Evolutionary conservation across 2,888 invertebrate species (phyloP).

Genomic region (Tinea semifulvella): DNA sequence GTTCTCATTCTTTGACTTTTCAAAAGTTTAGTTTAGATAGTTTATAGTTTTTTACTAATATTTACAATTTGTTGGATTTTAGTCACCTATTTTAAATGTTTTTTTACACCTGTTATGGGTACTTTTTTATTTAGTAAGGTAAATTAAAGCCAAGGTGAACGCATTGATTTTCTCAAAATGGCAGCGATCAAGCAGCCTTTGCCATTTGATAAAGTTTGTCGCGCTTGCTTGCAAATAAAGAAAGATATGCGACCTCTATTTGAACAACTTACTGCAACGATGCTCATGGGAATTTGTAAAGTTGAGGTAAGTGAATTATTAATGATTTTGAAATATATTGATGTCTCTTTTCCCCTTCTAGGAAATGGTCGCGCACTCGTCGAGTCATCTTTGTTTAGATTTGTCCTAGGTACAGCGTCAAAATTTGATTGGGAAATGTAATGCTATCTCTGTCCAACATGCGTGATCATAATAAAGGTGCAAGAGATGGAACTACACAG

Average conservation of each 20-base stretch:
- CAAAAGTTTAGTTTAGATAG: not conserved
- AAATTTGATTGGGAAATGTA: conserved; percentile 48
- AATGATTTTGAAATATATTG: conserved; percentile 32
- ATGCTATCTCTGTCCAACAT: conserved; percentile 43
- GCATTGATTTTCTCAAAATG: conserved; percentile 37
- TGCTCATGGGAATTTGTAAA: conserved; percentile 71
- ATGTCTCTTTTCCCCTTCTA: conserved; percentile 47
- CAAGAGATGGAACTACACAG: not conserved
- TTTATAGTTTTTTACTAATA: not conserved
- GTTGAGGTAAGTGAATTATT: conserved; percentile 60
- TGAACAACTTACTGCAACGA: conserved; percentile 70
- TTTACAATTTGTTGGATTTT: not conserved
- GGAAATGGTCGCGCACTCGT: conserved; percentile 34
- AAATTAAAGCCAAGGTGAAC: not conserved
- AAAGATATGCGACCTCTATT: conserved; percentile 73
- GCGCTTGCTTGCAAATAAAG: conserved; percentile 69
- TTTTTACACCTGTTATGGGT: not conserved
- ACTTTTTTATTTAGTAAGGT: not conserved
- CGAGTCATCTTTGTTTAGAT: conserved; percentile 59
- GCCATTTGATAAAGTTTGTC: conserved; percentile 69
- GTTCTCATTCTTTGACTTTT: not conserved
- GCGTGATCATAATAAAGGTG: conserved; percentile 15
- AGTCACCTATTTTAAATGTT: not conserved
- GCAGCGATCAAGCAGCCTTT: conserved; percentile 46
- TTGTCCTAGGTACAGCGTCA: conserved; percentile 34